Evolutionary conservation across 2,113 vertebrate species (phyloP).

Genomic region (Cryptotis parvus): DNA sequence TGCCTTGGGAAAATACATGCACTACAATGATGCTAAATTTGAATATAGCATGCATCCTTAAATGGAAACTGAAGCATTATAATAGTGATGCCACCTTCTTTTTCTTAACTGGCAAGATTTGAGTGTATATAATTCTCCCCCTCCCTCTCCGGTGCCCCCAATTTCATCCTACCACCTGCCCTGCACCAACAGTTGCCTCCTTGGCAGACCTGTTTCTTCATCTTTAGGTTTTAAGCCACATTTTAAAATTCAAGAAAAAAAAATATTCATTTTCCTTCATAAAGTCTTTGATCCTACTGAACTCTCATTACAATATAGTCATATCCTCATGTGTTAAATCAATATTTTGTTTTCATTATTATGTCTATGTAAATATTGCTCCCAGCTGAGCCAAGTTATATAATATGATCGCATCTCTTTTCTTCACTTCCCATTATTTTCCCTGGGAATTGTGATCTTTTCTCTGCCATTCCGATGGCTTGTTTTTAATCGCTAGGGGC

Average conservation of each 20-base stretch:
- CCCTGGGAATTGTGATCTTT: background rate
- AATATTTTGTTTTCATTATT: background rate
- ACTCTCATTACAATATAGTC: background rate
- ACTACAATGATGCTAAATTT: background rate
- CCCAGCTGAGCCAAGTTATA: background rate
- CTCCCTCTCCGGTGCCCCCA: too few relatives aligned
- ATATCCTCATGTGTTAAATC: background rate
- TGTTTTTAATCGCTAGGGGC: background rate
- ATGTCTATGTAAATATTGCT: background rate
- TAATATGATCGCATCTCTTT: background rate
- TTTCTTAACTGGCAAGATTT: background rate
- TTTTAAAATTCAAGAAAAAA: too few relatives aligned
- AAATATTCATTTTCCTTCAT: background rate
- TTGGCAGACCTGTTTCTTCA: too few relatives aligned
- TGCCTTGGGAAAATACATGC: background rate
- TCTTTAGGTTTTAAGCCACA: too few relatives aligned
- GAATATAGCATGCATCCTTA: background rate
- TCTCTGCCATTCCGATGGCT: background rate
- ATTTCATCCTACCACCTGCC: too few relatives aligned
- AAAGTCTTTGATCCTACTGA: background rate
- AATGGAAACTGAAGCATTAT: background rate
- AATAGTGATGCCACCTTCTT: background rate
- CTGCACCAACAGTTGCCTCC: background rate
- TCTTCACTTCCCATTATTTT: background rate
- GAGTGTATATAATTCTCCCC: too few relatives aligned